These are phyloP conservation scores for Phlogophora meticulosa DNA, from an alignment of 2,888 invertebrate species.

Conservation along the genomic window DNA sequence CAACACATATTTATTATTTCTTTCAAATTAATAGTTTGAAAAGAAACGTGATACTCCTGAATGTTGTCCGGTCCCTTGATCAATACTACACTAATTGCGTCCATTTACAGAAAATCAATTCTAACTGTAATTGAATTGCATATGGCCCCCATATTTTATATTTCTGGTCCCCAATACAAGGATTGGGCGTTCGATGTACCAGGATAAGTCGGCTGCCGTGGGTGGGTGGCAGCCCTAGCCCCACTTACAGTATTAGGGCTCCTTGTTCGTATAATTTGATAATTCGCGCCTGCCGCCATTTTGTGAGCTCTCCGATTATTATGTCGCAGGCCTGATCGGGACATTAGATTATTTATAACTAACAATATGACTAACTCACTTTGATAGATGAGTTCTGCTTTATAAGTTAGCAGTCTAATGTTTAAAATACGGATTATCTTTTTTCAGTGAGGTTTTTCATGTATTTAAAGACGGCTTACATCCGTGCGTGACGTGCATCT, in stretches of 20 bases:
- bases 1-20: background rate
- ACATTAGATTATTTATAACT: constrained; percentile 37
- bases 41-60: background rate
- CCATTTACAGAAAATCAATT: background rate
- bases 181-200: constrained; percentile 12
- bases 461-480: too few relatives aligned
- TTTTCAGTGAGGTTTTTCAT: too few relatives aligned
- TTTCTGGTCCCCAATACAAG: constrained; percentile 1
- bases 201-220: background rate
- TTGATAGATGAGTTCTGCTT: background rate
- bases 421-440: too few relatives aligned
- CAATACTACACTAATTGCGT: background rate
- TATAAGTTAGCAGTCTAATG: background rate
- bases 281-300: constrained; percentile 79
- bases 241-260: constrained; percentile 80
- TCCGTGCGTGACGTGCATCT: too few relatives aligned
- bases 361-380: constrained; percentile 6
- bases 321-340: constrained; percentile 9
- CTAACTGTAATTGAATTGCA: constrained; percentile 1
- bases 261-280: constrained; percentile 82
- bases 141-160: constrained; percentile 15
- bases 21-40: background rate
- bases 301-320: constrained; percentile 63
- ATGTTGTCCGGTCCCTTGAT: background rate
- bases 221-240: constrained; percentile 67